These are phyloP conservation scores for Allacma fusca DNA, from an alignment of 2,888 invertebrate genomes.

Conservation along the genomic window DNA sequence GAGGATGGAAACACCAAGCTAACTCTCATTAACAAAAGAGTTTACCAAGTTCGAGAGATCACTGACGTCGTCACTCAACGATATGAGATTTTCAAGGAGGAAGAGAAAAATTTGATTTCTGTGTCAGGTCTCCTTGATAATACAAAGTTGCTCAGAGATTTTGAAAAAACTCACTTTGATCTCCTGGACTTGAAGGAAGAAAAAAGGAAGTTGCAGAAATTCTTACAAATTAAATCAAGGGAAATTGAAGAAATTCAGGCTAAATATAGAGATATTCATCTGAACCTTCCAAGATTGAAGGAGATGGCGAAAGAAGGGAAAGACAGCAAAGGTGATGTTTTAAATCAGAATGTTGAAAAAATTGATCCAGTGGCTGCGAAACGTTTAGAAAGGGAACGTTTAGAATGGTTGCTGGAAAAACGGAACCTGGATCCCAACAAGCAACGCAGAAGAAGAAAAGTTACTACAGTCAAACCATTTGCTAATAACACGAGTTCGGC, in stretches of 20 bases:
- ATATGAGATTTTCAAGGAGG: constrained; percentile 31
- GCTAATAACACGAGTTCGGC: too few species aligned
- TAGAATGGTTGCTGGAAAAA: too few species aligned
- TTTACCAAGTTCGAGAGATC: constrained; percentile 33
- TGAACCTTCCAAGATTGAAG: constrained; percentile 24
- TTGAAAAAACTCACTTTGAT: constrained; percentile 43
- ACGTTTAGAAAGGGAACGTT: too few species aligned
- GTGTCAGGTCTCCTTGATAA: constrained; percentile 52
- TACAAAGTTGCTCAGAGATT: constrained; percentile 45
- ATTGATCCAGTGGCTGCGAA: too few species aligned
- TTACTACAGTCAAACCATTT: too few species aligned
- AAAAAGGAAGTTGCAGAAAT: constrained; percentile 40
- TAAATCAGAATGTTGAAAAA: too few species aligned
- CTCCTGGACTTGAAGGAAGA: constrained; percentile 34
- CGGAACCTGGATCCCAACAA: too few species aligned
- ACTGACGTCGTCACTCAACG: constrained; percentile 34
- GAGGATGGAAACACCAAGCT: constrained; percentile 35
- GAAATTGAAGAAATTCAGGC: constrained; percentile 17
- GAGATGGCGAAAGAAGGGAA: too few species aligned
- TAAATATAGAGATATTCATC: constrained; percentile 24
- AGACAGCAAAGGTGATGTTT: too few species aligned
- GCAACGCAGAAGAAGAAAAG: too few species aligned
- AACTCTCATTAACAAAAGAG: constrained; percentile 41
- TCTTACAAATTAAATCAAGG: not conserved
- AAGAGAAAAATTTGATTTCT: constrained; percentile 33